These are phyloP conservation scores for Tragelaphus oryx DNA, from an alignment of 2,797 vertebrate genomes.

Conservation along the genomic window DNA sequence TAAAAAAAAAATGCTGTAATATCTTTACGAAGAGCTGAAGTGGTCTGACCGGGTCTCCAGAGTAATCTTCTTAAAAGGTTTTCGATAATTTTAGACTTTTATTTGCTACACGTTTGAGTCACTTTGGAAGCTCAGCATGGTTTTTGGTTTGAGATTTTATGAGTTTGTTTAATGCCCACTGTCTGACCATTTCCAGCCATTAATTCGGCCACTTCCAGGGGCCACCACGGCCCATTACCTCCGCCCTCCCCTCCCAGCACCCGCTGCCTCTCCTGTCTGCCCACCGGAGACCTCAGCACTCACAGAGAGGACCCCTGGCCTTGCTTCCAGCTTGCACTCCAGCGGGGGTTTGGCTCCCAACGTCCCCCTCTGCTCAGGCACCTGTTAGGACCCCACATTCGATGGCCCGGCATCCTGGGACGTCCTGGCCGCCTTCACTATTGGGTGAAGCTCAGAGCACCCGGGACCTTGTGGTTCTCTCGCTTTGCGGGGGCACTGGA, in stretches of 20 bases:
- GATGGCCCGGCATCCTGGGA: accelerated
- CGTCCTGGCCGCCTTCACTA: accelerated
- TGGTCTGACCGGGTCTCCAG: not conserved
- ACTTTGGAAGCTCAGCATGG: not conserved
- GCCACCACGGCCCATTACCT: not conserved
- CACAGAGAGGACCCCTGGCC: accelerated
- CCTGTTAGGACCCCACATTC: not conserved
- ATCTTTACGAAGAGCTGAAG: not conserved
- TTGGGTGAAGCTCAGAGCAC: not conserved
- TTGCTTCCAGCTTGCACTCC: not conserved
- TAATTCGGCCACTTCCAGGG: not conserved
- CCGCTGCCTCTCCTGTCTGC: not conserved
- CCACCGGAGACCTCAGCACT: not conserved
- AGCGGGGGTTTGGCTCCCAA: not conserved
- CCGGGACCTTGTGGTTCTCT: accelerated
- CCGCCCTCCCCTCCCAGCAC: not conserved
- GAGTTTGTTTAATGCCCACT: not conserved
- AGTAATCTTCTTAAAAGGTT: constrained; percentile 15
- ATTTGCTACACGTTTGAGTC: not conserved
- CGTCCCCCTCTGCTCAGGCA: accelerated
- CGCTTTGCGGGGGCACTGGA: accelerated
- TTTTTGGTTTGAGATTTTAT: not conserved
- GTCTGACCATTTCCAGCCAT: constrained; percentile 9
- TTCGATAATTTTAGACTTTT: not conserved
- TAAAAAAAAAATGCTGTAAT: not conserved